Base-by-base conservation (phyloP, 2,113 vertebrate genomes). In the Bubo bubo region DNA sequence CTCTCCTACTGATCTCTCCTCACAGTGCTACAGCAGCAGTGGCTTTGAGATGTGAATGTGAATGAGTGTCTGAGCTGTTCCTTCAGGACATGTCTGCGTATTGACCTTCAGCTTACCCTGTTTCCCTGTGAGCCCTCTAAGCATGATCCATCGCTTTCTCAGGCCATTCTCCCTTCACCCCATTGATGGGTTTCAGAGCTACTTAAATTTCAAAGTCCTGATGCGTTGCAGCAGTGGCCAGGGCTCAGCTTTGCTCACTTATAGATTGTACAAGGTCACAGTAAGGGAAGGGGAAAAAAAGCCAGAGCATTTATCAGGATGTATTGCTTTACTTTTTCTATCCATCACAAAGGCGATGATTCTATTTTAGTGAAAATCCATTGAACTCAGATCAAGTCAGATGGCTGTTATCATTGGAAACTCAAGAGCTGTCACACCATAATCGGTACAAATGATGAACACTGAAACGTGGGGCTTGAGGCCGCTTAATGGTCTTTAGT, bases 381-480 rank as follows among this genome's bases (percentile, higher is more conserved):
- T 98, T 98, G 98, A 98, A 98, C 98, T 98, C 98, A 97, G 98
- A 98, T 98, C 98, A 98, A 98, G 98, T 98, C 98, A 98, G 98
- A 98, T 98, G 98, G 98, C 98, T 98, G 98, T 98, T 99, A 98
- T 98, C 98, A 98, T 96, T 98, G 98, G 98, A 97, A 98, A 98
- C 98, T 98, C 98, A 98, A 97, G 98, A 97, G 96, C 98, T 98
- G 98, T 98, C 98, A 98, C 93, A 88, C 96, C 94, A 92, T 98
- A 99, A 99, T 98, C 97, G 79, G 98, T 98, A 99, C 98, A 98
- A 98, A 99, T 98, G 85, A 99, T 98, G 85, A 97, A 96, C 96
- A 96, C 97, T 43, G 60, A 95, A 97, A 97, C 75, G 91, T 90
- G 95, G 97, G 97, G 94, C 97, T 97, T 68, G 11, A 80, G 97